Evolutionary conservation across 1,140 invertebrate species (phyloP), one percentile per base, ranked within the genome.

Genomic region (Drosophila sturtevanti): DNA sequence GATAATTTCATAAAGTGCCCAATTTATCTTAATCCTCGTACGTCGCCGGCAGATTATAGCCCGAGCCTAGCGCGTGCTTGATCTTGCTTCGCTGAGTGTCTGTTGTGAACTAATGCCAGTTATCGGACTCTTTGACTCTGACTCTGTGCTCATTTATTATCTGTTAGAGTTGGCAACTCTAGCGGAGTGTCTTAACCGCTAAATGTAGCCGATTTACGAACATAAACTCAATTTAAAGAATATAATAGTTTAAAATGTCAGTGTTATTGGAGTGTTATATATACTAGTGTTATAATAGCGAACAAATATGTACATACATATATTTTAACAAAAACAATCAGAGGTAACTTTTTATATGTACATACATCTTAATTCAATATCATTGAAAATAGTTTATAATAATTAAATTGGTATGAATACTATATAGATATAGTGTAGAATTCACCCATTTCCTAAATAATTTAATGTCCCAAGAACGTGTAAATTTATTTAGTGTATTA

Each of bases 31-130:
- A 52, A 63, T 59, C 16, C 34, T 9, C 5, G 18, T 27, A 37
- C 56, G 68, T 66, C 81, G 51, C 62, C 70, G 51, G 48, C 44
- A 60, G 41, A 35, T 58, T 63, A 11, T 66, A 52, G 54, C 64
- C 10, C 78, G 69, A 60, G 54, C 69, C 59, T n/a, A 56, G 80
- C 79, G 77, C 59, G 38, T 61, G 62, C 64, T 60, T 48, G 75
- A 77, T 87, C 79, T 81, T 73, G 76, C 76, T 79, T 63, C 79
- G 79, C 68, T 89, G 85, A 89, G 81, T 79, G 73, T 84, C 76
- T 84, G 74, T 72, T 79, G 64, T 68, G 63, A 85, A 89, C 81
- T 85, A 69, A 82, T 70, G 67, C 67, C 72, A 76, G 72, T 74
- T 74, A 67, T 72, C 63, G 69, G 54, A 44, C 69, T 73, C 71